phyloP scores from a whole-genome alignment of 2,888 invertebrate genomes.

The Drosophila monieri region DNA sequence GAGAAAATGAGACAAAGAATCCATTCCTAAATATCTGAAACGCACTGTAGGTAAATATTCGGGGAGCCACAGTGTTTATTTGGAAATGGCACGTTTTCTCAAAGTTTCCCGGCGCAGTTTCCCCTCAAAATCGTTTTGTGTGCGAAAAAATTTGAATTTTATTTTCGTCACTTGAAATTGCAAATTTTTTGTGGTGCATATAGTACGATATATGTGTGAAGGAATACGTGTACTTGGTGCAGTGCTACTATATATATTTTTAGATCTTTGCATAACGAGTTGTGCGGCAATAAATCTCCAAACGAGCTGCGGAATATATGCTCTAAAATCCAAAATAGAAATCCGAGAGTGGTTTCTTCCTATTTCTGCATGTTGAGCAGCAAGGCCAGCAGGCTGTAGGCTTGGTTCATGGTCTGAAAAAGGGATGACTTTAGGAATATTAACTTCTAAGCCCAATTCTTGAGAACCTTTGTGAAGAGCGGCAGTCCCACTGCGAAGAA shows the following conservation, averaged over 20 bases:
- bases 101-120: constrained; percentile 5
- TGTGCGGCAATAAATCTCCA: constrained; percentile 44
- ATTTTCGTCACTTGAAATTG: constrained; percentile 49
- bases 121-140: constrained; percentile 9
- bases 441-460: background rate
- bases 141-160: constrained; percentile 24
- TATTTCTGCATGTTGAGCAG: constrained; percentile 53
- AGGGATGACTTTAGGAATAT: background rate
- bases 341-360: background rate
- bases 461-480: constrained; percentile 45
- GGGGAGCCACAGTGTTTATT: constrained; percentile 12
- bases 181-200: constrained; percentile 31
- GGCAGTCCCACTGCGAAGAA: constrained; percentile 47
- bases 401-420: constrained; percentile 59
- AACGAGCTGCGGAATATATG: constrained; percentile 34
- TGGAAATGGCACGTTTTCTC: constrained; percentile 8
- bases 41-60: constrained; percentile 5
- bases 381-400: constrained; percentile 60
- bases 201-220: constrained; percentile 20
- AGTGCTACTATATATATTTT: constrained; percentile 39
- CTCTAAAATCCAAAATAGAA: constrained; percentile 38
- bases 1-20: no score
- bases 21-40: background rate
- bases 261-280: constrained; percentile 48
- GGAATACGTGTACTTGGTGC: constrained; percentile 26